phyloP scores from a whole-genome alignment of 1,140 invertebrate genomes.

The Pseudomyrmex cubaensis region DNA sequence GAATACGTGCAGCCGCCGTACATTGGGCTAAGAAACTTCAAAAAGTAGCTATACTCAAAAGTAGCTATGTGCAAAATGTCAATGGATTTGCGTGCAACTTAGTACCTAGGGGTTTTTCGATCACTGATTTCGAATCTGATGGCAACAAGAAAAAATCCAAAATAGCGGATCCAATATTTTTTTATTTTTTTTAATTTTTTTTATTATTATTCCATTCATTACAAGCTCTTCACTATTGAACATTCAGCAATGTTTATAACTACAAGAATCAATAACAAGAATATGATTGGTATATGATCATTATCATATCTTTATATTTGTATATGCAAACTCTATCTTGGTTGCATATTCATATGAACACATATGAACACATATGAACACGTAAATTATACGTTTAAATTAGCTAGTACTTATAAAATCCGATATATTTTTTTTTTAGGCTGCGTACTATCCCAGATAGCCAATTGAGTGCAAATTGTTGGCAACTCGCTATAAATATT shows the following conservation, averaged over 20 bases:
- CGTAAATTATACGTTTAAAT: background rate
- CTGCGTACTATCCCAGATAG: background rate
- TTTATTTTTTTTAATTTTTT: background rate
- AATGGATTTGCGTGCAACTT: too few species aligned
- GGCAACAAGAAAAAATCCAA: too few species aligned
- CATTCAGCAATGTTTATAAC: constrained; percentile 7
- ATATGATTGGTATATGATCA: background rate
- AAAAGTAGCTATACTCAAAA: too few species aligned
- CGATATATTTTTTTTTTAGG: background rate
- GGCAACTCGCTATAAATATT: too few species aligned
- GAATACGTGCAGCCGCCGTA: too few species aligned
- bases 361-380: too few species aligned
- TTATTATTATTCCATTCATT: background rate
- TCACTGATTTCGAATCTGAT: too few species aligned
- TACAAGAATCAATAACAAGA: background rate
- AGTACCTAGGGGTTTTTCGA: too few species aligned
- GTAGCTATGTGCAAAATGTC: too few species aligned
- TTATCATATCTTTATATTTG: background rate
- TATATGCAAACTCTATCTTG: background rate
- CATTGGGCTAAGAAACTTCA: too few species aligned
- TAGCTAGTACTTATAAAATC: background rate
- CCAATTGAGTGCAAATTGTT: too few species aligned
- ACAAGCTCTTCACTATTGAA: background rate
- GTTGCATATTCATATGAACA: background rate
- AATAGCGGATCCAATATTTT: too few species aligned